Percentiles rank a stretch among this genome's conserved stretches.
phyloP scores from a whole-genome alignment of 2,797 vertebrate species.

The Myotis planiceps region DNA sequence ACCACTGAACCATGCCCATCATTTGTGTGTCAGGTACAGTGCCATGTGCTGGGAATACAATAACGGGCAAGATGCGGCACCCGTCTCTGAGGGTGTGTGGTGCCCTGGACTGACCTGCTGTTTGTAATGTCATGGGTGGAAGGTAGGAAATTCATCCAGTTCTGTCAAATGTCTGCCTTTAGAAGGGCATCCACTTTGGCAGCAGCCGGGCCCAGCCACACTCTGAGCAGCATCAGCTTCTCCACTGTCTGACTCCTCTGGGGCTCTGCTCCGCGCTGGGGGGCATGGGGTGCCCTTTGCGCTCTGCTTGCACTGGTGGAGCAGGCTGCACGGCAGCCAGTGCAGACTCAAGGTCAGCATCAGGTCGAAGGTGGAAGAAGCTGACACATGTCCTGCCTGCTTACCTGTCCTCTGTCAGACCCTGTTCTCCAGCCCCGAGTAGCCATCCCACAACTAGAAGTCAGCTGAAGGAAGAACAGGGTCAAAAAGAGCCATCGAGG shows the following conservation, averaged over 20 bases:
- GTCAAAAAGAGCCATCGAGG: background rate
- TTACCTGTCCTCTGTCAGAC: background rate
- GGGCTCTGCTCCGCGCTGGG: background rate
- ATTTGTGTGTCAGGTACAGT: background rate
- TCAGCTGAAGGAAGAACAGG: background rate
- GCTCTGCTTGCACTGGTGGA: background rate
- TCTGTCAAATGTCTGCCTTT: background rate
- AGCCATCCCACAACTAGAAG: background rate
- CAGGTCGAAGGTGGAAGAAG: background rate
- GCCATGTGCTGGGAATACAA: background rate
- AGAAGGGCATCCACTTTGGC: background rate
- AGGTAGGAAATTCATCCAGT: background rate
- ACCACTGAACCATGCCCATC: too few species aligned
- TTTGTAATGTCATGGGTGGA: background rate
- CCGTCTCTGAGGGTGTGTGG: background rate
- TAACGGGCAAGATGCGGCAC: background rate
- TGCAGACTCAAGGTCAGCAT: constrained; percentile 1
- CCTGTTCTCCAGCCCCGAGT: background rate
- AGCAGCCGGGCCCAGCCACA: background rate
- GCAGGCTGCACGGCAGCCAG: background rate
- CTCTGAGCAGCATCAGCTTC: background rate
- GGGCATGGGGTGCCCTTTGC: background rate
- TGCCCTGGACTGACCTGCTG: background rate
- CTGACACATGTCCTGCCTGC: fast-evolving
- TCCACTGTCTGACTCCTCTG: background rate